A percentile compares a stretch with the other conserved stretches of the same genome.
These are phyloP conservation scores for Drosophila tristis DNA, from an alignment of 1,140 invertebrate species.

Conservation along the genomic window DNA sequence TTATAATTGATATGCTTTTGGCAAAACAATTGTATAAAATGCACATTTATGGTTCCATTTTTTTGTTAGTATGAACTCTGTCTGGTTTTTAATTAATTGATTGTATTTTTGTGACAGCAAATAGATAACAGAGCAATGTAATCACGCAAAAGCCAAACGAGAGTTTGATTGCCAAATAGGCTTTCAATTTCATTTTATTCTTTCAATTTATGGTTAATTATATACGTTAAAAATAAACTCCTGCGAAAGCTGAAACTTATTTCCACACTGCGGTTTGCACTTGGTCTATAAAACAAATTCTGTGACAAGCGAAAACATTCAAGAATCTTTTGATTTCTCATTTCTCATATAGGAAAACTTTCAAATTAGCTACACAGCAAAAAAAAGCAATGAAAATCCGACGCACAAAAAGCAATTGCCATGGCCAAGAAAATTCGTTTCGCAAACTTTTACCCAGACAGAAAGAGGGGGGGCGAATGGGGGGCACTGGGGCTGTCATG, in stretches of 20 bases:
- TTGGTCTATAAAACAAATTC: constrained; percentile 15
- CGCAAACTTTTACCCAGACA: constrained; percentile 46
- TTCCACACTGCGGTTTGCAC: too few relatives aligned
- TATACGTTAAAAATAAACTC: too few relatives aligned
- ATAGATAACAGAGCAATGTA: constrained; percentile 19
- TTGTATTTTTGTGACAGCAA: constrained; percentile 60
- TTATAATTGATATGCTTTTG: constrained; percentile 58
- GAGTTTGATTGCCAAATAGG: not conserved
- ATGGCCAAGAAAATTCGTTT: constrained; percentile 48
- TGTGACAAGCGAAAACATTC: constrained; percentile 22
- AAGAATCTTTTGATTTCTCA: constrained; percentile 53
- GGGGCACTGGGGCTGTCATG: constrained; percentile 17
- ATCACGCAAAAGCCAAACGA: constrained; percentile 12
- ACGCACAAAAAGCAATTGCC: constrained; percentile 58
- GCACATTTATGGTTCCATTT: constrained; percentile 23
- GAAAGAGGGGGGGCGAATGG: too few relatives aligned
- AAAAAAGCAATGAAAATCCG: constrained; percentile 37
- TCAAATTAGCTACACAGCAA: constrained; percentile 63
- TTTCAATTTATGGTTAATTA: too few relatives aligned
- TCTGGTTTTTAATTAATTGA: constrained; percentile 68
- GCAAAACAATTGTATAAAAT: constrained; percentile 35
- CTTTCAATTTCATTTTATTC: constrained; percentile 1
- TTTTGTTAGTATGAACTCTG: constrained; percentile 6
- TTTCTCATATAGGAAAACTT: constrained; percentile 51
- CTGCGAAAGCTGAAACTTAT: not conserved